Conservation (phyloP, 2,113 vertebrate genomes). For the Halcyon senegalensis region DNA sequence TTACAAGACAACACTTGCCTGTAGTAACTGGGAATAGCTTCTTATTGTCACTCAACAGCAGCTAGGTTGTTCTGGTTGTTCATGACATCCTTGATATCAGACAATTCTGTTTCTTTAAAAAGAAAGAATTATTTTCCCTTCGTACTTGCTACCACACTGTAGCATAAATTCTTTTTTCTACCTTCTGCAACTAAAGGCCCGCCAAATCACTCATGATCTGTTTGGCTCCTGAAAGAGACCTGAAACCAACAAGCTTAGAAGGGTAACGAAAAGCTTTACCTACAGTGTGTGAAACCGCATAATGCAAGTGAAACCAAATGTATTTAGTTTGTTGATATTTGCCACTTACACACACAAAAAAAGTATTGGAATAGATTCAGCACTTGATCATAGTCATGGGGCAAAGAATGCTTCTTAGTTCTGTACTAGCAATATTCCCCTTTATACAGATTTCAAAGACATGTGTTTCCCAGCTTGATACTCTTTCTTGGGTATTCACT, state of each 20-base stretch:
- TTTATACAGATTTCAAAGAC: background rate
- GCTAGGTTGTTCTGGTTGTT: background rate
- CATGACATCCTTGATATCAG: background rate
- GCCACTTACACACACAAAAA: background rate
- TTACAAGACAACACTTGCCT: background rate
- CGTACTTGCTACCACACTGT: background rate
- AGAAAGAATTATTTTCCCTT: background rate
- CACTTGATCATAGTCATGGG: background rate
- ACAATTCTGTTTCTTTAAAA: background rate
- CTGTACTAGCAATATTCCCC: background rate
- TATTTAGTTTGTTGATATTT: background rate
- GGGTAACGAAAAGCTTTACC: background rate
- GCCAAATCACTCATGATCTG: background rate
- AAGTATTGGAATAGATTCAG: too few relatives aligned
- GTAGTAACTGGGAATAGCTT: background rate
- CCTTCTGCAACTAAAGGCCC: background rate
- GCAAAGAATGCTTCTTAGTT: background rate
- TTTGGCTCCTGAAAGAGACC: background rate
- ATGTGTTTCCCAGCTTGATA: background rate
- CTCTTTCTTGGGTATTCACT: background rate
- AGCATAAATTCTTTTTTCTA: background rate
- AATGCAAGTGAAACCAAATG: background rate
- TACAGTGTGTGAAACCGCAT: background rate
- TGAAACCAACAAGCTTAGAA: background rate
- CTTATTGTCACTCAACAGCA: background rate